phyloP scores from a whole-genome alignment of 1,140 invertebrate species.

The Drosophila cardini region DNA sequence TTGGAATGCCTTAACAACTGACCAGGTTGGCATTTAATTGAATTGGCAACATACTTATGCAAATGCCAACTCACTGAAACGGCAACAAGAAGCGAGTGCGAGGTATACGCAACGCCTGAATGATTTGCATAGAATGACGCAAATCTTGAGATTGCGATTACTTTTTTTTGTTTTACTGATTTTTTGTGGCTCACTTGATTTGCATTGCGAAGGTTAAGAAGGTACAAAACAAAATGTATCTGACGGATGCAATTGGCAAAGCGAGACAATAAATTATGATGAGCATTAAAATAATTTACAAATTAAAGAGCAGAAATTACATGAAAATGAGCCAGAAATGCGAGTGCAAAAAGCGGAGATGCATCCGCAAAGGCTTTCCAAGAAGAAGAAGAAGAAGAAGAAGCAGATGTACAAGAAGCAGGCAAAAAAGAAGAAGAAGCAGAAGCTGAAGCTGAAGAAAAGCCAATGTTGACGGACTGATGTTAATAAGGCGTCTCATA shows the following conservation, averaged over 20 bases:
- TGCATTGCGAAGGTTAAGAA: constrained; percentile 51
- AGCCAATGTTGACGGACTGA: constrained; percentile 59
- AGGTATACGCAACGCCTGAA: constrained; percentile 36
- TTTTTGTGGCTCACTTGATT: constrained; percentile 50
- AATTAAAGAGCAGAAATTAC: constrained; percentile 78
- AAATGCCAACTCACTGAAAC: constrained; percentile 47
- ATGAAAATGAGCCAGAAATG: constrained; percentile 73
- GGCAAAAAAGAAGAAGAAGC: constrained; percentile 55
- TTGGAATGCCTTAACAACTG: constrained; percentile 80
- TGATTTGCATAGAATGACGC: constrained; percentile 77
- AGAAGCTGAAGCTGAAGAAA: constrained; percentile 57
- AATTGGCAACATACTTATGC: constrained; percentile 79
- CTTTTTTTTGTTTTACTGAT: not conserved
- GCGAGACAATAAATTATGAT: constrained; percentile 62
- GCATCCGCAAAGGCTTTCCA: constrained; percentile 67
- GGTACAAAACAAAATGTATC: constrained; percentile 10
- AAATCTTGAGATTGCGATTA: not conserved
- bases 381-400: constrained; percentile 52
- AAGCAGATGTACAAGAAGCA: not conserved
- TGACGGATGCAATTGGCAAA: constrained; percentile 17
- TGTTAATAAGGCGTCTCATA: constrained; percentile 83
- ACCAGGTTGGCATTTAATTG: constrained; percentile 73
- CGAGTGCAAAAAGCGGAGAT: constrained; percentile 66
- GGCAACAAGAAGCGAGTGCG: constrained; percentile 62
- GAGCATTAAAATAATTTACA: constrained; percentile 75